Base-by-base conservation (phyloP, 2,797 vertebrate species). In the Manis pentadactyla region DNA sequence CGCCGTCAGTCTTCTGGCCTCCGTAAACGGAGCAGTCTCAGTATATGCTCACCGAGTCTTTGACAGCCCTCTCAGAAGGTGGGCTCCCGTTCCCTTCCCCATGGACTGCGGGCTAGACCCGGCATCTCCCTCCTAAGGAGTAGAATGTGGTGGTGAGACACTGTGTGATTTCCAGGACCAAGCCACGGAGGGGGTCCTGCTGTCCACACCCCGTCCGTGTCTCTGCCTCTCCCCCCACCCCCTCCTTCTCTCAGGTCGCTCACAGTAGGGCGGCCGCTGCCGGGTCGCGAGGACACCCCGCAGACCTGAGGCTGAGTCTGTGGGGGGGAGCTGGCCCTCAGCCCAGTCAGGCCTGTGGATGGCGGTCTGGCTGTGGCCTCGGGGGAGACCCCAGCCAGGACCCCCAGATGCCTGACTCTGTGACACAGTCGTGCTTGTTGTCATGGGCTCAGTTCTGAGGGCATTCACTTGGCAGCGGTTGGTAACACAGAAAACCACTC, bases 201-300 rank as follows among this genome's bases (percentile, higher is more conserved):
- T 3, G 6, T 59, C 17, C 18, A 23, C 31, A 11, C 23, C 12
- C 27, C 17, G 10, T 39, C 15, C 39, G 9, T 49, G 21, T 49
- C 25, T 42, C 39, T 25, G 15, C 4, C 9, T 8, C 2, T 5
- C 1, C 9, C 3, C 19, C 13, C 0, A 1, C 12, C 39, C 10
- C 53, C 27, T 18, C 27, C 18, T n/a, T 46, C 14, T 0, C 19
- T 27, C 8, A 2, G 18, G 7, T 61, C 34, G 46, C 13, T 34
- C 2, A 0, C 10, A 15, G 0, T 39, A 29, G 25, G 83, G n/a
- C 18, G 53, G 59, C 66, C 14, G 49, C 59, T n/a, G 27, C 90
- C 34, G 2, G 23, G 17, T 23, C 15, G 25, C 10, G 39, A 11
- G 42, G 29, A 49, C 49, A 12, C 59, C 31, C 10, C 34, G 59